These are phyloP conservation scores for Holothuria glaberrima DNA, from an alignment of 35 echinoderm and acorn worm genomes.

Conservation along the genomic window DNA sequence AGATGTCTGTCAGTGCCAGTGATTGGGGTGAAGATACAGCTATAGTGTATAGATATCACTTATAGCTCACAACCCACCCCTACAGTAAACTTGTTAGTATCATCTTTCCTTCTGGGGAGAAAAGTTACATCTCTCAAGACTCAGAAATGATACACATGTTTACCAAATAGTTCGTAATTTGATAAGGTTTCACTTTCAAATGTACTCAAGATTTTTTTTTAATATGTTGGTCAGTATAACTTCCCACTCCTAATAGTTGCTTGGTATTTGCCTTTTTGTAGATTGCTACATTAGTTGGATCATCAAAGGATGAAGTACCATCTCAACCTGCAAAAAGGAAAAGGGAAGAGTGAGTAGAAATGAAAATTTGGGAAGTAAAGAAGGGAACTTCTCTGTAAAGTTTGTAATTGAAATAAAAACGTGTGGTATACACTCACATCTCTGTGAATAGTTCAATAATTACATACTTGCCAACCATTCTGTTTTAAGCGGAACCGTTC, in stretches of 20 bases:
- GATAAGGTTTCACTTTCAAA: too few relatives aligned
- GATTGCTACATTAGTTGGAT: too few relatives aligned
- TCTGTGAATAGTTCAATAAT: too few relatives aligned
- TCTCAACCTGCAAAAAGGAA: slow-evolving; percentile 18
- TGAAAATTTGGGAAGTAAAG: background rate
- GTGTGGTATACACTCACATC: too few relatives aligned
- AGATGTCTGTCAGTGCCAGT: background rate
- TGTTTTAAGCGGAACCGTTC: too few relatives aligned
- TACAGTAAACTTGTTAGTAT: slow-evolving; percentile 6
- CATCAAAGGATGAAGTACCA: background rate
- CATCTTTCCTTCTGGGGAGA: slow-evolving; percentile 15
- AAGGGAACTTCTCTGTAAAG: background rate
- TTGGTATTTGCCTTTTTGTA: too few relatives aligned
- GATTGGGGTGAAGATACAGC: slow-evolving; percentile 28
- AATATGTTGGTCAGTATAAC: too few relatives aligned
- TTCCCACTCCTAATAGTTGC: too few relatives aligned
- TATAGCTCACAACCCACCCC: slow-evolving; percentile 27
- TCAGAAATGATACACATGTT: slow-evolving; percentile 15
- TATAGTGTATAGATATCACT: background rate
- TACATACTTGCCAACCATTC: too few relatives aligned
- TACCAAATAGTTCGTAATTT: background rate
- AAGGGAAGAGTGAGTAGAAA: slow-evolving; percentile 26
- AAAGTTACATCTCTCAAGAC: background rate
- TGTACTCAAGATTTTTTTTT: too few relatives aligned
- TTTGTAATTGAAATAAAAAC: background rate